Conservation (phyloP, 2,888 invertebrate species). For the Abscondita cerata region DNA sequence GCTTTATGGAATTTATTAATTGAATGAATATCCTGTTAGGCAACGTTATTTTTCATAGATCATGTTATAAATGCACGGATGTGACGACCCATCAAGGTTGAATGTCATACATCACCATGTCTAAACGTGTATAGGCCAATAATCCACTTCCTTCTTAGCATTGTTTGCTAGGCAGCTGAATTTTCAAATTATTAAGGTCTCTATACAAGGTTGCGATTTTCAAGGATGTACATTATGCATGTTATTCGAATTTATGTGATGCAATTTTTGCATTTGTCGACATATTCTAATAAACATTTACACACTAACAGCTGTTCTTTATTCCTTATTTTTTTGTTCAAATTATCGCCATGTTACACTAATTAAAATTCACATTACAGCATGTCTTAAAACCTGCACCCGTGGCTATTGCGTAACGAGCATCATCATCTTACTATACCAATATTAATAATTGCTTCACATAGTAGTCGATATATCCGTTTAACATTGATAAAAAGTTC, state of each 20-base stretch:
- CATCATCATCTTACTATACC: no score
- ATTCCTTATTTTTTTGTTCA: no score
- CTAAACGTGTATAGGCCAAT: slow-evolving; percentile 26
- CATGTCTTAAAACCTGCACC: no score
- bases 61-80: slow-evolving; percentile 34
- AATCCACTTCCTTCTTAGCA: slow-evolving; percentile 27
- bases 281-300: background rate
- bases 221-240: background rate
- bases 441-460: no score
- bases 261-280: slow-evolving; percentile 1
- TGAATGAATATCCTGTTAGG: slow-evolving; percentile 34
- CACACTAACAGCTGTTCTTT: no score
- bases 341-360: no score
- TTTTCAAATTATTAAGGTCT: slow-evolving; percentile 8
- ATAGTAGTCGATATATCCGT: slow-evolving; percentile 7
- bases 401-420: no score
- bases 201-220: slow-evolving; percentile 1
- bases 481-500: slow-evolving; percentile 5
- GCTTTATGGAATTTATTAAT: slow-evolving; percentile 31
- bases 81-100: slow-evolving; percentile 37
- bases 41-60: slow-evolving; percentile 35
- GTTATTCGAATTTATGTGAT: background rate
- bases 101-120: slow-evolving; percentile 33
- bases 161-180: slow-evolving; percentile 31
- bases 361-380: no score